These are phyloP conservation scores for Mus spicilegus DNA, from an alignment of 2,113 vertebrate species.

Conservation along the genomic window DNA sequence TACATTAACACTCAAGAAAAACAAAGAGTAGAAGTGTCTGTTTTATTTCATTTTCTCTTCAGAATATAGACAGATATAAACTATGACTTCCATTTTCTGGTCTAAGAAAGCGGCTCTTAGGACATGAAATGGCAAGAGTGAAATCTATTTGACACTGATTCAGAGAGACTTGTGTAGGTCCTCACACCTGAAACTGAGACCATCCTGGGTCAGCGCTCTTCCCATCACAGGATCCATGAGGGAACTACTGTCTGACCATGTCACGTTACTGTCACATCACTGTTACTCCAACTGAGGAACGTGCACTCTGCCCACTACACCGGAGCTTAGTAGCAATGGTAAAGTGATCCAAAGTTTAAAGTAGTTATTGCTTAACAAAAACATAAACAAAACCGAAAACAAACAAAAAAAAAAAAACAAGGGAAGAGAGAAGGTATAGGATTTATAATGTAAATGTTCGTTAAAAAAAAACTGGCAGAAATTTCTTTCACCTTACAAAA, in stretches of 20 bases:
- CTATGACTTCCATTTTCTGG: not conserved
- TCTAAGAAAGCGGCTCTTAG: not conserved
- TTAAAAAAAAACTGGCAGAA: conserved; percentile 2
- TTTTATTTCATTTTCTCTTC: conserved; percentile 19
- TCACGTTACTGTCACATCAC: not conserved
- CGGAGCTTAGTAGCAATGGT: not conserved
- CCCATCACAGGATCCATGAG: not conserved
- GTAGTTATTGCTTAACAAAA: conserved; percentile 29
- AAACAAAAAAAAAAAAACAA: conserved; percentile 44
- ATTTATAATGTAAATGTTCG: not conserved
- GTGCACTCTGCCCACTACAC: not conserved
- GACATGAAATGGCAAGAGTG: not conserved
- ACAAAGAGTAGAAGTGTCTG: not conserved
- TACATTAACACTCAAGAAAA: conserved; percentile 37
- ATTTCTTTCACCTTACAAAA: conserved; percentile 12
- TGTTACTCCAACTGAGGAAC: not conserved
- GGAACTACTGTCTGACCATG: not conserved
- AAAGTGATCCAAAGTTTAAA: conserved; percentile 15
- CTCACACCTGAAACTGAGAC: not conserved
- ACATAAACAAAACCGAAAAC: not conserved
- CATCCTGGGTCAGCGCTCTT: not conserved
- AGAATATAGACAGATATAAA: not conserved
- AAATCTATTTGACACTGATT: not conserved
- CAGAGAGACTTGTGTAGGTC: not conserved
- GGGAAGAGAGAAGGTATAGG: not conserved